A percentile compares a stretch with the other conserved stretches of the same genome.
Conservation (phyloP, 2,888 invertebrate species). For the Psylliodes chrysocephalus region DNA sequence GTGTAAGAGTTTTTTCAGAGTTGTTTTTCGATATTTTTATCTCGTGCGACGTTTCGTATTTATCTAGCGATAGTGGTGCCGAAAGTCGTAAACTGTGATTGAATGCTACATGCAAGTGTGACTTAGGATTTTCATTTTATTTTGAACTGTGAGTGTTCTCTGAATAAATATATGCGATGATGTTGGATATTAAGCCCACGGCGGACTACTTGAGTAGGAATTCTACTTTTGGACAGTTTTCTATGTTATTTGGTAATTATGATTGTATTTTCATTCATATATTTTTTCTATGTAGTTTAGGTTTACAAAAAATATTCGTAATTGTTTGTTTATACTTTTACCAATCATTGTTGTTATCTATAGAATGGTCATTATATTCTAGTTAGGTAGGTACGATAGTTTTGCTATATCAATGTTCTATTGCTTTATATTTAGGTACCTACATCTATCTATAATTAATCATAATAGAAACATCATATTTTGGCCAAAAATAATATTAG, state of each 20-base stretch:
- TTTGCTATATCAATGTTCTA: no score
- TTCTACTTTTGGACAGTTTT: slow-evolving; percentile 93
- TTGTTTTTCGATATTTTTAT: slow-evolving; percentile 29
- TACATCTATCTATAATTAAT: no score
- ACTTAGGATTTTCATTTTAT: slow-evolving; percentile 13
- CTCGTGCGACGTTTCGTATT: slow-evolving; percentile 3
- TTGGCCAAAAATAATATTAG: no score
- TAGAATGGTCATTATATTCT: no score
- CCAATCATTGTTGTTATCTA: no score
- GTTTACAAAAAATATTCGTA: no score
- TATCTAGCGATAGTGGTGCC: no score
- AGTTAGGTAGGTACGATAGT: no score
- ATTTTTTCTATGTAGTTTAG: no score
- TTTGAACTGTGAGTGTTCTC: slow-evolving; percentile 5
- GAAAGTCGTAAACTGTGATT: slow-evolving; percentile 15
- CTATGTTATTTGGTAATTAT: slow-evolving; percentile 89
- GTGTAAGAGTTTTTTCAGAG: slow-evolving; percentile 28
- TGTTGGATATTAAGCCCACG: slow-evolving; percentile 93
- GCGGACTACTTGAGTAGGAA: slow-evolving; percentile 92
- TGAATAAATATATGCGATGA: slow-evolving; percentile 55
- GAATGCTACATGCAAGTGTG: slow-evolving; percentile 31
- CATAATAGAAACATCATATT: no score
- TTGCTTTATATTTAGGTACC: no score
- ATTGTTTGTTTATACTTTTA: no score
- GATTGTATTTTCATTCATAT: slow-evolving; percentile 2